Base-by-base conservation (phyloP, 2,113 vertebrate genomes). In the Podiceps cristatus region DNA sequence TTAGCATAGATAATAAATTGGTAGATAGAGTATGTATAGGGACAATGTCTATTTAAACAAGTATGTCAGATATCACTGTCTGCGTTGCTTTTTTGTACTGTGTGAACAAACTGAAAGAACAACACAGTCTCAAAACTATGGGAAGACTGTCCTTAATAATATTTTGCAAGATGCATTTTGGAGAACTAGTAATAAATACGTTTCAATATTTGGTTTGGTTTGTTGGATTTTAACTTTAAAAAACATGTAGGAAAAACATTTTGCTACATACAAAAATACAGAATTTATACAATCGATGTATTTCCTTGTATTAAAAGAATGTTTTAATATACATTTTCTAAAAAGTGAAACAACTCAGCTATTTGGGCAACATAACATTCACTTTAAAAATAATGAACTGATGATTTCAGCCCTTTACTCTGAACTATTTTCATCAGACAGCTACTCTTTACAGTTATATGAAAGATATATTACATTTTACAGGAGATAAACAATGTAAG, bases 71-170 rank as follows among this genome's bases (percentile, higher is more conserved):
- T 69, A 88, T 31, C 24, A 67, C 68, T 44, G 69, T n/a, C 63
- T 81, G 60, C 23, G 23, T 9, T 52, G 72, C 40, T 35, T 35
- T 62, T 91, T 83, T 55, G 60, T 86, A 88, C 19, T 47, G 40
- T 35, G 33, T 24, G 76, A 97, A 96, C 72, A 91, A 71, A 93
- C 8, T 31, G 79, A 91, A 77, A 90, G 80, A 97, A 55, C 64
- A 74, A 19, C 49, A 55, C 37, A n/a, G 66, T 93, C 94, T 97
- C 67, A 84, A 64, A 31, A 35, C 28, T 35, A 45, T 35, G 69
- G 64, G 80, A 90, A 81, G 64, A 40, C 16, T 63, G 63, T 49
- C 50, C 33, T 96, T 89, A 92, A 35, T n/a, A 77, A 44, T 49
- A 72, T 19, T 96, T 78, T 87, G 87, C 91, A 96, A 90, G 84